These are phyloP conservation scores for Octodon degus DNA, from an alignment of 2,113 vertebrate species.

Conservation along the genomic window DNA sequence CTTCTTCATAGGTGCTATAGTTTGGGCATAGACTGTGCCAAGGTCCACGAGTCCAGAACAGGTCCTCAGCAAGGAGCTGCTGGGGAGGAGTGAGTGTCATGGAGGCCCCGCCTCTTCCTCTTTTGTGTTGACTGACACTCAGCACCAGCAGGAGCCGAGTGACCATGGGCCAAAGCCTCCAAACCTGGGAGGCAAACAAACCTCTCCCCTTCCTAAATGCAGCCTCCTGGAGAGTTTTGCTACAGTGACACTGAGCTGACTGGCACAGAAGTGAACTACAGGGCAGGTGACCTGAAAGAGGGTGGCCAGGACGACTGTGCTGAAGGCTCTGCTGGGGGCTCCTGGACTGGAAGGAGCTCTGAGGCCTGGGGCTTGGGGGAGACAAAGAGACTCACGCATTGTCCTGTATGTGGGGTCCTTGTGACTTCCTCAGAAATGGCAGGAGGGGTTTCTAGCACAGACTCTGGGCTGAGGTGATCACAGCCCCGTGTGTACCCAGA, in stretches of 20 bases:
- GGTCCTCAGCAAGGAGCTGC: neutral
- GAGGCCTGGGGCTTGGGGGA: neutral
- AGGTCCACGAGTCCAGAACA: neutral
- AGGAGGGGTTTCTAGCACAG: neutral
- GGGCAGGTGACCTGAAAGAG: neutral
- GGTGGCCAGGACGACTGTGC: neutral
- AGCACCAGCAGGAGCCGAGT: neutral
- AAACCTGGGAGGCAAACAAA: neutral
- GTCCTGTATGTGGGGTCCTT: fast-evolving
- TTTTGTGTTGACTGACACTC: neutral
- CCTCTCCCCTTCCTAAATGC: neutral
- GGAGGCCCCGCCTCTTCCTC: neutral
- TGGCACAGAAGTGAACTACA: neutral
- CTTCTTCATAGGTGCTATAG: neutral
- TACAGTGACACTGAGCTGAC: neutral
- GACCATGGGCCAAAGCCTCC: neutral
- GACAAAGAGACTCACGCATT: neutral
- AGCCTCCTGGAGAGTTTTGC: neutral
- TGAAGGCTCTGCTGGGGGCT: neutral
- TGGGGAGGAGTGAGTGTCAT: neutral
- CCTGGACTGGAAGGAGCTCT: neutral
- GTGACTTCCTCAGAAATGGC: neutral
- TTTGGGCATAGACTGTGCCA: neutral
- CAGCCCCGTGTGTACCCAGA: neutral
- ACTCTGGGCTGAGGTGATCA: neutral